phyloP scores from a whole-genome alignment of 2,113 vertebrate genomes.

The Tragulus kanchil region DNA sequence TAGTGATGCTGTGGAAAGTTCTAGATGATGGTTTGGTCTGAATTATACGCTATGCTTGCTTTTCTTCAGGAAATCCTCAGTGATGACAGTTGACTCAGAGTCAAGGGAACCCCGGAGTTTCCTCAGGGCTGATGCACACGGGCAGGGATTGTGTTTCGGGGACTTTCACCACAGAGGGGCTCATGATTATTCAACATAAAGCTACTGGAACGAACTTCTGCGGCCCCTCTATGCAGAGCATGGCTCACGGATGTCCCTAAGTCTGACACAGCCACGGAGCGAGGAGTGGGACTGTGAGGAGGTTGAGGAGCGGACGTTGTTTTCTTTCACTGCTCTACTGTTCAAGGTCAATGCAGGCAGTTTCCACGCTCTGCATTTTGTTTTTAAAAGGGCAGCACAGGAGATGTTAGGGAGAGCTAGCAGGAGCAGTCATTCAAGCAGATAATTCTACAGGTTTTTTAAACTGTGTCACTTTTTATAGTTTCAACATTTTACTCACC shows the following conservation, averaged over 20 bases:
- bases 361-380: neutral
- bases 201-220: neutral
- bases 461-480: neutral
- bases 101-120: neutral
- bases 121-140: neutral
- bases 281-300: neutral
- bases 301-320: neutral
- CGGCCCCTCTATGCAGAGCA: neutral
- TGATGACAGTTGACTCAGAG: neutral
- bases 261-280: neutral
- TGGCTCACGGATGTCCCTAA: neutral
- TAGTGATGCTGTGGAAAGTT: neutral
- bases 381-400: neutral
- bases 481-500: slow-evolving; percentile 87
- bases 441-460: neutral
- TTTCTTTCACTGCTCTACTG: neutral
- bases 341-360: neutral
- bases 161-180: neutral
- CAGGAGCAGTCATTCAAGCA: neutral
- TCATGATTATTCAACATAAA: neutral
- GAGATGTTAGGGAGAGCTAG: neutral
- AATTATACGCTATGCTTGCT: neutral
- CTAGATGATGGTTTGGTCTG: neutral
- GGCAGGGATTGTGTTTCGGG: neutral
- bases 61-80: neutral